phyloP scores from a whole-genome alignment of 2,888 invertebrate genomes.

The Platycnemis pennipes region DNA sequence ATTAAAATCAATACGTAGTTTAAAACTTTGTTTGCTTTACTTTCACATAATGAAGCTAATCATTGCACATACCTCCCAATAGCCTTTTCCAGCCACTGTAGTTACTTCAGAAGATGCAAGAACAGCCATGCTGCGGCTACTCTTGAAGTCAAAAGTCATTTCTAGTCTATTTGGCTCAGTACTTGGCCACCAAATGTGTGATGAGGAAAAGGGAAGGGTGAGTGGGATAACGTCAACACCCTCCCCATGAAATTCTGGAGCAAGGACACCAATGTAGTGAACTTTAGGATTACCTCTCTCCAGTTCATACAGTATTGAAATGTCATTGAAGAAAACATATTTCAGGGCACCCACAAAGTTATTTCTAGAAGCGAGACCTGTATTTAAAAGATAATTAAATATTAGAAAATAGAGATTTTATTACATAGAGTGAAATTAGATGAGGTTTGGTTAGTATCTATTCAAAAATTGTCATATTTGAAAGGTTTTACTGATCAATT shows the following conservation, averaged over 20 bases:
- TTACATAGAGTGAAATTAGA: too few species aligned
- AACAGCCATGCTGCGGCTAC: conserved; percentile 90
- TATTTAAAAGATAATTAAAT: conserved; percentile 68
- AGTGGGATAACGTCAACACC: conserved; percentile 94
- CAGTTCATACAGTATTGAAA: conserved; percentile 93
- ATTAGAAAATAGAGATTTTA: not conserved
- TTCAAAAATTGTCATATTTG: too few species aligned
- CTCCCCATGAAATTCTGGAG: conserved; percentile 91
- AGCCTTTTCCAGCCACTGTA: conserved; percentile 87
- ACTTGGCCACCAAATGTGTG: conserved; percentile 94
- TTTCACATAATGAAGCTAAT: too few species aligned
- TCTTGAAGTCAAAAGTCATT: conserved; percentile 93
- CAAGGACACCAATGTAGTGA: conserved; percentile 87
- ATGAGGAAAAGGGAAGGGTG: conserved; percentile 94
- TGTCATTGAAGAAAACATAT: conserved; percentile 96
- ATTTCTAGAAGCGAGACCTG: conserved; percentile 88
- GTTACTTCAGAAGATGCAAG: conserved; percentile 91
- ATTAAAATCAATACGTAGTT: too few species aligned
- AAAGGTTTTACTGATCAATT: too few species aligned
- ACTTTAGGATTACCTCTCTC: conserved; percentile 92
- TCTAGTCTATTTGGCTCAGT: conserved; percentile 87
- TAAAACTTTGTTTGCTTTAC: too few species aligned
- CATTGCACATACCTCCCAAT: conserved; percentile 88
- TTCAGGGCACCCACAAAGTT: conserved; percentile 94
- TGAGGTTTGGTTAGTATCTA: too few species aligned